Conservation (phyloP, 2,888 invertebrate genomes). For the Agonopterix arenella region DNA sequence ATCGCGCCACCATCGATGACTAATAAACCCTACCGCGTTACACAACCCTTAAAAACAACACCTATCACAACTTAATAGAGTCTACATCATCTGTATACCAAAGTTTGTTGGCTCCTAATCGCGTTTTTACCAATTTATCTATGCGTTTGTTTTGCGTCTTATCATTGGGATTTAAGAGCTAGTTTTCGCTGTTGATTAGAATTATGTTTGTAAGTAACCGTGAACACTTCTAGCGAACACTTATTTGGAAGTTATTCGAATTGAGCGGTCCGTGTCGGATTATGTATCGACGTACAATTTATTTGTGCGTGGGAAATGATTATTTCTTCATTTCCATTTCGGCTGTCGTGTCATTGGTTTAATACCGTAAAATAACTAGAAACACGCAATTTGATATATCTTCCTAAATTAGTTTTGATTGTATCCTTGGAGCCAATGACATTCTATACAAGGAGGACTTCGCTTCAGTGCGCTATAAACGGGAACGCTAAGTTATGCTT, state of each 20-base stretch:
- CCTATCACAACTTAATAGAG: constrained; percentile 9
- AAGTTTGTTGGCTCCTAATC: constrained; percentile 42
- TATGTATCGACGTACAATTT: constrained; percentile 62
- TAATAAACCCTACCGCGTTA: constrained; percentile 52
- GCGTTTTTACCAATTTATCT: constrained; percentile 33
- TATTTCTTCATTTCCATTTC: constrained; percentile 64
- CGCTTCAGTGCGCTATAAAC: too few species aligned
- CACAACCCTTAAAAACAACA: background rate
- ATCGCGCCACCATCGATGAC: constrained; percentile 76
- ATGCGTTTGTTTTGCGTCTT: constrained; percentile 35
- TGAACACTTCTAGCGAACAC: constrained; percentile 72
- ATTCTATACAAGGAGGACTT: too few species aligned
- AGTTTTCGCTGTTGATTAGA: constrained; percentile 23
- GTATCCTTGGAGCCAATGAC: too few species aligned
- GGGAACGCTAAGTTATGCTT: too few species aligned
- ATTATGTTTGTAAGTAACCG: constrained; percentile 47
- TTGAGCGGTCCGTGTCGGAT: constrained; percentile 71
- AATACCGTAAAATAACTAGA: background rate
- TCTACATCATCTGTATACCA: constrained; percentile 13
- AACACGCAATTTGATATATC: background rate
- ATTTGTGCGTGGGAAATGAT: constrained; percentile 56
- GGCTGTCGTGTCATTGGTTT: constrained; percentile 18
- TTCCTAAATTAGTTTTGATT: too few species aligned
- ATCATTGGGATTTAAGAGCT: constrained; percentile 25
- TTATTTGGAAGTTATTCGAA: constrained; percentile 62